phyloP scores from a whole-genome alignment of 1,140 invertebrate genomes.

The Aphelenchoides avenae region DNA sequence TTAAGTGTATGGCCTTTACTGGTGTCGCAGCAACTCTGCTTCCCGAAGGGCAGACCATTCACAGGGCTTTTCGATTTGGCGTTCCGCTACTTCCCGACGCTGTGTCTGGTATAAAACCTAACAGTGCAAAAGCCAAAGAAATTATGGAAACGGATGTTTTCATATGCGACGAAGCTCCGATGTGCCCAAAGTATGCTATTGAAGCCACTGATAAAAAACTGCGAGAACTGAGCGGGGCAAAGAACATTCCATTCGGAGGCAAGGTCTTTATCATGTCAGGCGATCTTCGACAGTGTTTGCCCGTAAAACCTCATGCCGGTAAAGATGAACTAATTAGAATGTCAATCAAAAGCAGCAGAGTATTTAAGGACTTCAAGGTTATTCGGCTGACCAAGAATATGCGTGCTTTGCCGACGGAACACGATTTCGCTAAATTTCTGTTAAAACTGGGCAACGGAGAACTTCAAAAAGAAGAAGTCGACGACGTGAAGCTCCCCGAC shows the following conservation, averaged over 20 bases:
- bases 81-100: background rate
- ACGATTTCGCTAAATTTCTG: no score
- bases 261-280: constrained; percentile 40
- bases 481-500: background rate
- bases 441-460: no score
- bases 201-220: constrained; percentile 21
- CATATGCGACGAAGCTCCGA: constrained; percentile 2
- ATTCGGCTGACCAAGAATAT: background rate
- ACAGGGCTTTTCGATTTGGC: background rate
- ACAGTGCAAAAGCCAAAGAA: background rate
- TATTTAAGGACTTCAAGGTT: constrained; percentile 8
- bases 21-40: no score
- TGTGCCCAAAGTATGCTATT: constrained; percentile 9
- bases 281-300: constrained; percentile 47
- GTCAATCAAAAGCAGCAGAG: background rate
- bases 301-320: constrained; percentile 22
- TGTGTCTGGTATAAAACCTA: background rate
- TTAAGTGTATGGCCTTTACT: background rate
- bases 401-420: background rate
- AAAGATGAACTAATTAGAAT: constrained; percentile 1
- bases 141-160: background rate
- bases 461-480: background rate
- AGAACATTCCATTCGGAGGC: constrained; percentile 38
- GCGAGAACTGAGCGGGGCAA: constrained; percentile 34
- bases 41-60: constrained; percentile 1